Conservation (phyloP, 2,888 invertebrate species). For the Zaprionus bogoriensis region DNA sequence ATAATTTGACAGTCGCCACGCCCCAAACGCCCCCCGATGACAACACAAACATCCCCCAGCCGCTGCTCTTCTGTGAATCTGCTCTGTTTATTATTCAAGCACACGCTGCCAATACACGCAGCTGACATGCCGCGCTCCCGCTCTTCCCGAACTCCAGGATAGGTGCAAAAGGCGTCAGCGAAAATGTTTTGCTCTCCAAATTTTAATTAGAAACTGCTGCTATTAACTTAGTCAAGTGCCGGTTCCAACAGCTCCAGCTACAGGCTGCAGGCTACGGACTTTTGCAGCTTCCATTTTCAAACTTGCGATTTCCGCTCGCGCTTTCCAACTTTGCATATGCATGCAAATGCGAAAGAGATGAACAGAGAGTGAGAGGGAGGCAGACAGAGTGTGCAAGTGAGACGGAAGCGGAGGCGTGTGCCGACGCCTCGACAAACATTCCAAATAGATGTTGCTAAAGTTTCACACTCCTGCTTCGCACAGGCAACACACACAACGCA, state of each 20-base stretch:
- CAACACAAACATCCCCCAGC: background rate
- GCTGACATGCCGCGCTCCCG: conserved; percentile 1
- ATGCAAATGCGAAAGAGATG: conserved; percentile 51
- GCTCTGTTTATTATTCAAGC: conserved; percentile 73
- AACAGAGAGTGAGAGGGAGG: background rate
- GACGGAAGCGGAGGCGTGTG: conserved; percentile 6
- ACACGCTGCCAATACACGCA: conserved; percentile 54
- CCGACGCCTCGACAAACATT: conserved; percentile 55
- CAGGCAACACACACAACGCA: no score
- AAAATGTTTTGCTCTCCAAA: conserved; percentile 52
- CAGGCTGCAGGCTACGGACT: background rate
- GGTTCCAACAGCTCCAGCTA: conserved; percentile 7
- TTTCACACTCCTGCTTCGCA: conserved; percentile 25
- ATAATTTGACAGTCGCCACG: conserved; percentile 50
- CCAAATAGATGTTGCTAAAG: conserved; percentile 43
- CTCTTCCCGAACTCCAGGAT: background rate
- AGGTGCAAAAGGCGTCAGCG: conserved; percentile 25
- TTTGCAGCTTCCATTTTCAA: conserved; percentile 29
- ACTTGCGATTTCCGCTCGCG: conserved; percentile 23
- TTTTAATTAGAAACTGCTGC: conserved; percentile 75
- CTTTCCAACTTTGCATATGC: conserved; percentile 62
- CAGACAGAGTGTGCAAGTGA: background rate
- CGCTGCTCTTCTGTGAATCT: background rate
- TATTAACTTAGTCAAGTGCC: conserved; percentile 67
- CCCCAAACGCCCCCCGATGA: background rate